These are phyloP conservation scores for Minunthozetes semirufus DNA, from an alignment of 2,888 invertebrate species.

Conservation along the genomic window DNA sequence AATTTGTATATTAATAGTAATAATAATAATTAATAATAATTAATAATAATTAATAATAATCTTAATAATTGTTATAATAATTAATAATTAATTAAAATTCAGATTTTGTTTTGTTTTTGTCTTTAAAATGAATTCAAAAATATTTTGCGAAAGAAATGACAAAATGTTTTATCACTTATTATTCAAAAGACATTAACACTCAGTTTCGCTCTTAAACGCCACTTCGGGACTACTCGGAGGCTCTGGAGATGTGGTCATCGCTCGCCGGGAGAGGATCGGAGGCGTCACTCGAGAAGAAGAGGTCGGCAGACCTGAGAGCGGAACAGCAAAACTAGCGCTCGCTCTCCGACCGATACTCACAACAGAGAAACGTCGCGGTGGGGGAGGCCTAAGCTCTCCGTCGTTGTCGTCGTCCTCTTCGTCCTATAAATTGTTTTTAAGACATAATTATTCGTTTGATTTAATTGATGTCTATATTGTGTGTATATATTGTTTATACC, in stretches of 20 bases:
- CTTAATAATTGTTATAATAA: not conserved
- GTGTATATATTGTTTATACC: constrained; percentile 39
- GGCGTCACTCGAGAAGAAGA: constrained; percentile 35
- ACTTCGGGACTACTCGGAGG: constrained; percentile 34
- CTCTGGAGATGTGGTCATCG: constrained; percentile 33
- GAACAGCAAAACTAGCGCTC: constrained; percentile 35
- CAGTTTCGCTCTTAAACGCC: constrained; percentile 36
- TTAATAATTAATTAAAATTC: not conserved
- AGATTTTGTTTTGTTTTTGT: not conserved
- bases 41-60: constrained; percentile 6
- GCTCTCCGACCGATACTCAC: constrained; percentile 39
- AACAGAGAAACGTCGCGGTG: constrained; percentile 45
- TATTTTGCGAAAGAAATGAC: constrained; percentile 2
- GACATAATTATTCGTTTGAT: no score
- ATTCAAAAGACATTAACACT: constrained; percentile 31
- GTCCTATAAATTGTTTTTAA: not conserved
- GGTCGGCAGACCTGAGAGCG: constrained; percentile 28
- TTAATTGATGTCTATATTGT: no score
- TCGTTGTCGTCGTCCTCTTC: constrained; percentile 46
- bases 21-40: not conserved
- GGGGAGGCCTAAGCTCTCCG: constrained; percentile 47
- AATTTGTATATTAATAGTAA: constrained; percentile 19
- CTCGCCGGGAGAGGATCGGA: constrained; percentile 32
- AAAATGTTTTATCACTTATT: constrained; percentile 7
- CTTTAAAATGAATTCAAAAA: not conserved